Evolutionary conservation across 1,140 invertebrate species (phyloP).

Genomic region (Drosophila pruinosa): DNA sequence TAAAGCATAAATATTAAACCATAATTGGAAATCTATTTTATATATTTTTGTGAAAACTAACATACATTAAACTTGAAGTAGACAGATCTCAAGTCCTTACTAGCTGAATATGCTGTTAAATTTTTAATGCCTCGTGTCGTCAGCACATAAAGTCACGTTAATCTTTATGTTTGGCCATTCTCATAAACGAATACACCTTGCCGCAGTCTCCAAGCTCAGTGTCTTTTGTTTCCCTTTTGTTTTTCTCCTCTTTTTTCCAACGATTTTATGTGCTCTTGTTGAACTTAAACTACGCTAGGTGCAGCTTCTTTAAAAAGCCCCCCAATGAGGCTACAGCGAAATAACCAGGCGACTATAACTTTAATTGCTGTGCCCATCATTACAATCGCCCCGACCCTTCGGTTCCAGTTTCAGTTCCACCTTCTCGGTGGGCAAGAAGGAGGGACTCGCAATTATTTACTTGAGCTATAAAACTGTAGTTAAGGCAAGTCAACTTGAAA

Average conservation of each 20-base stretch:
- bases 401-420: not conserved
- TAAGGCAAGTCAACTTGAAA: conserved; percentile 80
- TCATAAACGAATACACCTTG: conserved; percentile 51
- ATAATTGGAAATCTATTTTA: not conserved
- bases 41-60: not conserved
- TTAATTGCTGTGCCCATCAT: conserved; percentile 77
- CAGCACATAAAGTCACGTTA: conserved; percentile 49
- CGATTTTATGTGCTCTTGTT: conserved; percentile 73
- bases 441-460: conserved; percentile 70
- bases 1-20: no score
- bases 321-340: conserved; percentile 6
- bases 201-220: conserved; percentile 25
- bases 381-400: conserved; percentile 55
- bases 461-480: conserved; percentile 80
- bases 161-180: conserved; percentile 59
- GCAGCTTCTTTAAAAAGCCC: conserved; percentile 36
- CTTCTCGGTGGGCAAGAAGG: not conserved
- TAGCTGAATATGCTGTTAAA: conserved; percentile 50
- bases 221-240: not conserved
- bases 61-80: conserved; percentile 33
- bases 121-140: conserved; percentile 33
- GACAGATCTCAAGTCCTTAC: conserved; percentile 50
- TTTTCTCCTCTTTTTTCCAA: conserved; percentile 51
- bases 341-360: conserved; percentile 49
- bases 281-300: conserved; percentile 50